A percentile compares a stretch with the other conserved stretches of the same genome.
phyloP scores from a whole-genome alignment of 2,113 vertebrate species.

The Cheirogaleus medius region DNA sequence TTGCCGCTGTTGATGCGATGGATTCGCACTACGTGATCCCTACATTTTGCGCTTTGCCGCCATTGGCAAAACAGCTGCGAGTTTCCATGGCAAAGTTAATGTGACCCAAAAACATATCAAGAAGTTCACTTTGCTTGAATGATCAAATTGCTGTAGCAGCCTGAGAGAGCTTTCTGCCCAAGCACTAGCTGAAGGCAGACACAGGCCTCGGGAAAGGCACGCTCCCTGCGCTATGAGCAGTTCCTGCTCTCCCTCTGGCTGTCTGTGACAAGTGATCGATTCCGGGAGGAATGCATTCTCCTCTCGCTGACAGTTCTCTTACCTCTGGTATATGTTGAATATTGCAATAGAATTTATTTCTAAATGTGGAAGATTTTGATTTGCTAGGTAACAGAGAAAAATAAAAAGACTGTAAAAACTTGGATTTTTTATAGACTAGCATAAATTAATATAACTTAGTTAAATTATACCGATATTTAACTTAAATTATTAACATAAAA shows the following conservation, averaged over 20 bases:
- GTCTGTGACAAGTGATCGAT: not conserved
- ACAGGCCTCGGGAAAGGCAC: not conserved
- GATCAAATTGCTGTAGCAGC: not conserved
- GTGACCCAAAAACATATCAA: not conserved
- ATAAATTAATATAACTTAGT: not conserved
- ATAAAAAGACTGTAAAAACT: not conserved
- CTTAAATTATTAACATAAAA: not conserved
- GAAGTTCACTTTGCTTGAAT: not conserved
- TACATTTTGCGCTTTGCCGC: not conserved
- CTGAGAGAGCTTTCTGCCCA: not conserved
- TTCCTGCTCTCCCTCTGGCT: not conserved
- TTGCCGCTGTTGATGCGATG: not conserved
- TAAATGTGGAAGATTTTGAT: not conserved
- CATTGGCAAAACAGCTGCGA: not conserved
- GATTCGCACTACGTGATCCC: not conserved
- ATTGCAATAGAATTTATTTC: not conserved
- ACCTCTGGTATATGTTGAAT: not conserved
- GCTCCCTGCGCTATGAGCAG: rapidly evolving
- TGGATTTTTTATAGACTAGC: not conserved
- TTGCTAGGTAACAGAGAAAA: not conserved
- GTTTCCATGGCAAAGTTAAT: not conserved
- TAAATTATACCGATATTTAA: not conserved
- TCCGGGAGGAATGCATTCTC: not conserved
- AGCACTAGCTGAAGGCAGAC: not conserved
- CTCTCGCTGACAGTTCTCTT: not conserved